Conservation (phyloP, 2,797 vertebrate species). For the Falco cherrug region DNA sequence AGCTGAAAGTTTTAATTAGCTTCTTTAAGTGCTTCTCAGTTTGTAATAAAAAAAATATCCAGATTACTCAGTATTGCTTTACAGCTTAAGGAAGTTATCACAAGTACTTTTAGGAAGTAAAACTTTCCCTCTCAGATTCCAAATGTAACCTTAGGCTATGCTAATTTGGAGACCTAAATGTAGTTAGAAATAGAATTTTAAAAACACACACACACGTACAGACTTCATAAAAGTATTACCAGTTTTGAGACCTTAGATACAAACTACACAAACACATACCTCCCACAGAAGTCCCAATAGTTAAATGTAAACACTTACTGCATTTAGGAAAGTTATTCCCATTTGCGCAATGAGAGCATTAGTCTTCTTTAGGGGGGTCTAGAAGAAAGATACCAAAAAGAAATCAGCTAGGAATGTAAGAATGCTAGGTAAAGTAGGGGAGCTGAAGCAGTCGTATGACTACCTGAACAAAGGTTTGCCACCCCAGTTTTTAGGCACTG, state of each 20-base stretch:
- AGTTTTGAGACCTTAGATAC: not conserved
- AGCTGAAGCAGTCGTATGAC: rapidly evolving
- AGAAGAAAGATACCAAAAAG: conserved; percentile 18
- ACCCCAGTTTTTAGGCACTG: not conserved
- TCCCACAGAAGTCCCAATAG: not conserved
- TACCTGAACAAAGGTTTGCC: not conserved
- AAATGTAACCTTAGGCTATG: rapidly evolving
- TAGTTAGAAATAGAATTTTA: rapidly evolving
- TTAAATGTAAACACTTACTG: conserved; percentile 78
- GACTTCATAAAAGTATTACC: not conserved
- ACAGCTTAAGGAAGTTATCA: not conserved
- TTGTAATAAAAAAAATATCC: not conserved
- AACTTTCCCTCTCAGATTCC: not conserved
- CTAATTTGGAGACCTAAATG: not conserved
- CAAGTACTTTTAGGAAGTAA: not conserved
- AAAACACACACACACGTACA: rapidly evolving
- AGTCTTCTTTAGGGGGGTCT: conserved; percentile 92
- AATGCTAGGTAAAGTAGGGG: rapidly evolving
- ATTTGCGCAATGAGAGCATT: conserved; percentile 89
- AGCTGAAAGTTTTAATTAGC: not conserved
- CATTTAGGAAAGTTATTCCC: conserved; percentile 89
- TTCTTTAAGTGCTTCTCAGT: not conserved
- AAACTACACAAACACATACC: rapidly evolving
- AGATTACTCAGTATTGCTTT: not conserved
- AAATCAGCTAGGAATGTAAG: not conserved